A percentile compares a stretch with the other conserved stretches of the same genome.
These are phyloP conservation scores for Bombus huntii DNA, from an alignment of 1,140 invertebrate genomes.

Conservation along the genomic window DNA sequence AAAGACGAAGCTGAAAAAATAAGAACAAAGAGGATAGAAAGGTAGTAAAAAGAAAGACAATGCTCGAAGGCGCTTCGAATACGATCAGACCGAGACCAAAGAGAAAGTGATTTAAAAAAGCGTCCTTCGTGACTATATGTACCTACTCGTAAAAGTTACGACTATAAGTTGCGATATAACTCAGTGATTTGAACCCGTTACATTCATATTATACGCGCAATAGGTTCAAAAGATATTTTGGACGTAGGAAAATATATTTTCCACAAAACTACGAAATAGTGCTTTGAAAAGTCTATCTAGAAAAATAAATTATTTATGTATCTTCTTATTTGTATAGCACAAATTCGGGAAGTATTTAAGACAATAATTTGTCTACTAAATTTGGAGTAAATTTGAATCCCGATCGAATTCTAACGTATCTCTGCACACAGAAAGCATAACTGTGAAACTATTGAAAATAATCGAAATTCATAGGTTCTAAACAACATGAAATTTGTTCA, in stretches of 20 bases:
- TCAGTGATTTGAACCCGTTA: too few species aligned
- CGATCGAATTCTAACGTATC: too few species aligned
- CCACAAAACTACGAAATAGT: too few species aligned
- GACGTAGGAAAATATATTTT: too few species aligned
- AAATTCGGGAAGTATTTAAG: too few species aligned
- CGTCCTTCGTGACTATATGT: background rate
- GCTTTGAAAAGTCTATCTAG: too few species aligned
- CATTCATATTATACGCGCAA: background rate
- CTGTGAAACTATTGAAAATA: background rate
- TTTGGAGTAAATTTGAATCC: too few species aligned
- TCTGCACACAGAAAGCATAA: too few species aligned
- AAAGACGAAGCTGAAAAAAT: background rate
- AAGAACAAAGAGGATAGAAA: background rate
- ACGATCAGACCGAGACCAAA: slow-evolving; percentile 25
- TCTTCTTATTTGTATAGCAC: too few species aligned
- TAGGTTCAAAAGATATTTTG: too few species aligned
- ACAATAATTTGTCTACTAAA: too few species aligned
- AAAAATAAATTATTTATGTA: too few species aligned
- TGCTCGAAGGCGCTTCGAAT: slow-evolving; percentile 18
- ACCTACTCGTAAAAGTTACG: background rate
- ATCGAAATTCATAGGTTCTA: background rate
- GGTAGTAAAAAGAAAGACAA: background rate
- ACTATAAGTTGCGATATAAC: background rate
- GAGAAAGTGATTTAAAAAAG: slow-evolving; percentile 36
- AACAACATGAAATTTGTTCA: background rate